Evolutionary conservation across 2,797 vertebrate genomes (phyloP).

Genomic region (Phalanger gymnotis): DNA sequence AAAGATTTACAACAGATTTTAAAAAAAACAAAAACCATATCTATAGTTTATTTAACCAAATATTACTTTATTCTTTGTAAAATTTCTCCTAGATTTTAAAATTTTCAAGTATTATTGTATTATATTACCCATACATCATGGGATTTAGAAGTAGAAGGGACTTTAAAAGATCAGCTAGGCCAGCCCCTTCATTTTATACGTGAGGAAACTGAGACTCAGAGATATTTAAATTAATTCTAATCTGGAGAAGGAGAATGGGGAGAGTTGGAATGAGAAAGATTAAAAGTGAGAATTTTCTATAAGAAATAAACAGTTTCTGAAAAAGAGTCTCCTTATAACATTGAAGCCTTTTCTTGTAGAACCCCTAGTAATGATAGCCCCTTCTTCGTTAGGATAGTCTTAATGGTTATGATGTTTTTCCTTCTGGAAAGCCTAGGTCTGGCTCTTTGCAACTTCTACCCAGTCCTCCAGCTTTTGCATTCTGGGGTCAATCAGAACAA

Average conservation of each 20-base stretch:
- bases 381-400: not conserved
- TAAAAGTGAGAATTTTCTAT: not conserved
- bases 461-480: too few relatives aligned
- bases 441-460: not conserved
- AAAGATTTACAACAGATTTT: not conserved
- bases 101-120: not conserved
- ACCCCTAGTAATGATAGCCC: not conserved
- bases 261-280: not conserved
- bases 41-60: accelerated
- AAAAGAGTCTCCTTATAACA: not conserved
- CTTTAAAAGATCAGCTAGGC: not conserved
- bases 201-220: not conserved
- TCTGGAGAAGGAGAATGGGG: not conserved
- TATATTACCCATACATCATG: not conserved
- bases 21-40: too few relatives aligned
- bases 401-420: not conserved
- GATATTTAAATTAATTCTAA: not conserved
- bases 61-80: not conserved
- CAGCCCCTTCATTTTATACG: not conserved
- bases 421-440: not conserved
- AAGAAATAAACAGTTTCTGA: not conserved
- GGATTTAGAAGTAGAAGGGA: not conserved
- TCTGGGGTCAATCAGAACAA: too few relatives aligned
- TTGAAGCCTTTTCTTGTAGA: not conserved
- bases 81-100: not conserved